These are phyloP conservation scores for Orthosia gothica DNA, from an alignment of 2,888 invertebrate genomes.

Conservation along the genomic window DNA sequence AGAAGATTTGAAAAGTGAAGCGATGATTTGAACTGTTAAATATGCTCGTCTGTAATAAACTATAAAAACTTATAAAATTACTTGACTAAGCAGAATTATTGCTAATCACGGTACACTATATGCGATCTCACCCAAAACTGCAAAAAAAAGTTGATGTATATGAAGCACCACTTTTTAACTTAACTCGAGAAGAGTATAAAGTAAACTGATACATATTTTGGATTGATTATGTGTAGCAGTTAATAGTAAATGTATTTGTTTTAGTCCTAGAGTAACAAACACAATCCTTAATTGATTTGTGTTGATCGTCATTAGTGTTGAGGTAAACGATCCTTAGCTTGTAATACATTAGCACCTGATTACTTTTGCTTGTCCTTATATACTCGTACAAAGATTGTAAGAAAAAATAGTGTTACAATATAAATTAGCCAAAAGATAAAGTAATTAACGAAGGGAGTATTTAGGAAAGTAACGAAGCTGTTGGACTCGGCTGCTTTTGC, in stretches of 20 bases:
- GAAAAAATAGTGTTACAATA: not conserved
- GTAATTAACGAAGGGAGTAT: slow-evolving; percentile 73
- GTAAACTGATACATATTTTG: slow-evolving; percentile 47
- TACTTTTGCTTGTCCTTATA: not conserved
- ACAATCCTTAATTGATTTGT: slow-evolving; percentile 40
- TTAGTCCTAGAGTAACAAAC: slow-evolving; percentile 6
- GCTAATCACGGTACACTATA: too few species aligned
- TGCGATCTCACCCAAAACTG: not conserved
- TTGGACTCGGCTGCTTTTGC: not conserved
- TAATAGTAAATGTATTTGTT: slow-evolving; percentile 25
- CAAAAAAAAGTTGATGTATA: too few species aligned
- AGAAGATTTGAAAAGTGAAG: too few species aligned
- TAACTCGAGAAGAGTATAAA: slow-evolving; percentile 4
- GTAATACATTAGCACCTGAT: slow-evolving; percentile 7
- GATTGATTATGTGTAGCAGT: slow-evolving; percentile 27
- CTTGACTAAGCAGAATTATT: too few species aligned
- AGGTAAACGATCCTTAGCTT: slow-evolving; percentile 1
- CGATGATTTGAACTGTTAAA: too few species aligned
- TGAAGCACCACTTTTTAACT: slow-evolving; percentile 15
- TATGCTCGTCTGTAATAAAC: too few species aligned
- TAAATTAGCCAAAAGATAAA: slow-evolving; percentile 62
- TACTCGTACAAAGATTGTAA: slow-evolving; percentile 53
- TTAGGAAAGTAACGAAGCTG: slow-evolving; percentile 18
- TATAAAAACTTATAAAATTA: too few species aligned
- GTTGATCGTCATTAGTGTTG: slow-evolving; percentile 40